Percentiles rank a stretch among this genome's conserved stretches.
phyloP scores from a whole-genome alignment of 2,797 vertebrate species.

The Cynopterus sphinx region DNA sequence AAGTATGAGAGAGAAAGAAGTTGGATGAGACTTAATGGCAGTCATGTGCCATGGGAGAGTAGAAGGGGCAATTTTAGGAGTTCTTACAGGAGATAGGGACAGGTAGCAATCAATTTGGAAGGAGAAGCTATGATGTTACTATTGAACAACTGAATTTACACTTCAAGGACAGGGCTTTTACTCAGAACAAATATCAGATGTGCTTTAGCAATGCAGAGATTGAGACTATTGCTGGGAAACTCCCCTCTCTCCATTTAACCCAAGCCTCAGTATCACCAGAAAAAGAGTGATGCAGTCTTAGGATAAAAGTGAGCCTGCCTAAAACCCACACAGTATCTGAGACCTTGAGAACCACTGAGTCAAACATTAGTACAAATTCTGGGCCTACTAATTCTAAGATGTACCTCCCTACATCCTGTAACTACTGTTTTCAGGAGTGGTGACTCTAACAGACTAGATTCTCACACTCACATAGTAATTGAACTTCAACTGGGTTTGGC shows the following conservation, averaged over 20 bases:
- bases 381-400: not conserved
- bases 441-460: not conserved
- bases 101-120: not conserved
- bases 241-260: not conserved
- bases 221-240: not conserved
- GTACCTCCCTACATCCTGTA: not conserved
- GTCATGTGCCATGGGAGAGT: fast-evolving
- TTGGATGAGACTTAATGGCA: not conserved
- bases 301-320: not conserved
- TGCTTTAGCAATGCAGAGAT: not conserved
- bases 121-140: not conserved
- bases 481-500: not conserved
- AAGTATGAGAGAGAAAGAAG: not conserved
- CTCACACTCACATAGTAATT: not conserved
- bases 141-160: not conserved
- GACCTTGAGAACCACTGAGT: not conserved
- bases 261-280: not conserved
- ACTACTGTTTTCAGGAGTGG: not conserved
- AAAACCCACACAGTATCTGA: not conserved
- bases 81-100: not conserved
- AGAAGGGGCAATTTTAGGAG: fast-evolving
- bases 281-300: not conserved
- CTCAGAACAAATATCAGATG: not conserved
- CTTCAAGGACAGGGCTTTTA: not conserved
- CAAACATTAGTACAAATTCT: too few species aligned